These are phyloP conservation scores for Gnathonemus echidnorhynchus DNA, from an alignment of 2,113 vertebrate genomes.

Conservation along the genomic window DNA sequence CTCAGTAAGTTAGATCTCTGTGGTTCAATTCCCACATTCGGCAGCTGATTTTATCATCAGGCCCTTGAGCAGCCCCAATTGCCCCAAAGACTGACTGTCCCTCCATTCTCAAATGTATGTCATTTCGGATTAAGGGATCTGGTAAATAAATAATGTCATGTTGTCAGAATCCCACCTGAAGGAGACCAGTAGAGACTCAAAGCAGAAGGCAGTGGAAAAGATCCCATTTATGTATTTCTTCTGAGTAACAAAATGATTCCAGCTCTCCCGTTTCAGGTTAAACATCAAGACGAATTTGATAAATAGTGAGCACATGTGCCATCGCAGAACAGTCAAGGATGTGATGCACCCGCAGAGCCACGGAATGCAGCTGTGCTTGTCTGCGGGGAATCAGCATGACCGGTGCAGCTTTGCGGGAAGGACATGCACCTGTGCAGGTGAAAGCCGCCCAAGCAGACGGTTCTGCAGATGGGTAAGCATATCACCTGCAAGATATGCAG, in stretches of 20 bases:
- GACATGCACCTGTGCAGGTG: background rate
- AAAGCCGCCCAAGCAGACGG: background rate
- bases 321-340: no score
- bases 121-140: background rate
- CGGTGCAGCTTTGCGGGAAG: background rate
- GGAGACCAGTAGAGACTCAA: background rate
- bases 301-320: background rate
- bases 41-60: background rate
- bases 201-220: background rate
- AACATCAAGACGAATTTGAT: background rate
- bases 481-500: background rate
- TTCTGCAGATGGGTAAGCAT: background rate
- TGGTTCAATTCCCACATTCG: background rate
- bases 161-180: background rate
- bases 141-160: background rate
- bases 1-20: background rate
- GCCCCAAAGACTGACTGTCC: background rate
- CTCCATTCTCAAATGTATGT: background rate
- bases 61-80: background rate
- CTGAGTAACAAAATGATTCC: background rate
- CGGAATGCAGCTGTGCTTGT: background rate
- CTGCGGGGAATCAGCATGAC: background rate
- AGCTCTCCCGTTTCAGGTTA: background rate
- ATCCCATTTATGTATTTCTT: background rate
- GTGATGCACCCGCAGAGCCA: background rate